Evolutionary conservation across 2,113 vertebrate species (phyloP), one percentile per base, ranked within the genome.

Genomic region (Sebastes fasciatus): DNA sequence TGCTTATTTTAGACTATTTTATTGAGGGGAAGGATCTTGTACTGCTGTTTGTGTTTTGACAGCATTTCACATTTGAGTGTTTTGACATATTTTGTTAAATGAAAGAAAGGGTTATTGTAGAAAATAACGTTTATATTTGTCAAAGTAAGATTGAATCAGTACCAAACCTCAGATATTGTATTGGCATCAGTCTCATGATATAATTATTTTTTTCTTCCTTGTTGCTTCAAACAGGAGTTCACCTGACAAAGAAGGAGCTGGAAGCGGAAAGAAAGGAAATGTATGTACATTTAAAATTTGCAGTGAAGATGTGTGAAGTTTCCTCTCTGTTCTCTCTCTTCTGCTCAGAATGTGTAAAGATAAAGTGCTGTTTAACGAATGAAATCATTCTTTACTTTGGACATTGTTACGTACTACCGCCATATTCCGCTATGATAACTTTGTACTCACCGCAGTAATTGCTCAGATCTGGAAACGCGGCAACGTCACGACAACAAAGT

Each of bases 221-320:
- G 3, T 70, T 10, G 7, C 46, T 61, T 72, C 48, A 60, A 77
- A 82, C 95, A 99, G 98, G 79, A 97, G 97, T 74, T 99, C 98
- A 9, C 98, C 98, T 21, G 98, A 98, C 95, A 97, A 96, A 96
- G 98, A 99, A 45, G 97, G 95, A 94, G 95, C 94, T 77, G 98
- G 97, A 96, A 98, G 97, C 96, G 96, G 91, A 55, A 80, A 89
- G 89, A 92, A 84, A 86, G 81, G 80, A 86, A 93, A 46, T 10
- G 94, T 93, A 87, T 5, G 92, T 92, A 63, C 9, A 80, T 43
- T 61, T 67, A 21, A n/a, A 12, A 43, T n/a, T 21, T 72, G 61
- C 7, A 54, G 4, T 46, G 6, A 49, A 42, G 52, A 21, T 21
- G 2, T 74, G 70, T 46, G 17, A 49, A 0, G 0, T 46, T 58